Base-by-base conservation (phyloP, 1,140 invertebrate genomes). In the Drosophila melanogaster region DNA sequence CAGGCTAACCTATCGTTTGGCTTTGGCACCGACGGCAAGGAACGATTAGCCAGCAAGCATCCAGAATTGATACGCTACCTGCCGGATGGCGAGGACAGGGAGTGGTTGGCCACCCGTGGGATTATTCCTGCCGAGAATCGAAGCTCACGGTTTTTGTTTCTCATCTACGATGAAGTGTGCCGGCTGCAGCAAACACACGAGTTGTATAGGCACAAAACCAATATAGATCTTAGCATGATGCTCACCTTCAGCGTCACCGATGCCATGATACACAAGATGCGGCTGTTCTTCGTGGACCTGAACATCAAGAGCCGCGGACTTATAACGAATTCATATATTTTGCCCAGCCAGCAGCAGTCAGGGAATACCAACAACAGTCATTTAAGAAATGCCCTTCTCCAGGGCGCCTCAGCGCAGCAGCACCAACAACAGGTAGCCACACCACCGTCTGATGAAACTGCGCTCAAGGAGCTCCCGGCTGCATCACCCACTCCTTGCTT, bases 261-360 rank as follows among this genome's bases (percentile, higher is more conserved):
- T 17, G 61, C 77, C 10, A 92, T 92, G 79, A 91, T 92, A 41
- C 87, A 91, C 51, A 92, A 92, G 49, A 92, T 92, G 91, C 77
- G 83, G 30, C 19, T 87, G 0, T 92, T 92, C 54, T 92, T 92
- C 41, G 78, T 92, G 37, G 91, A 92, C 59, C 53, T 92, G 4
- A 92, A 92, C 51, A 91, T 92, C 33, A 92, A 92, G 64, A 92
- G 91, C 69, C 90, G 91, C 11, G 91, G 91, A 3, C 61, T 92
- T 11, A 92, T 92, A 17, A 87, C 85, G 35, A 92, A 92, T 46
- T 92, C 91, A 0, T 92, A 77, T 55, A 84, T 90, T 2, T 46
- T 90, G 47, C 69, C 72, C 26, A 78, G 30, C 22, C 74, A 51
- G 12, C 77, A 44, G 8, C 79, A 64, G 35, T 37, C 54, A 10